Evolutionary conservation across 2,888 invertebrate species (phyloP).

Genomic region (Andrena bicolor): DNA sequence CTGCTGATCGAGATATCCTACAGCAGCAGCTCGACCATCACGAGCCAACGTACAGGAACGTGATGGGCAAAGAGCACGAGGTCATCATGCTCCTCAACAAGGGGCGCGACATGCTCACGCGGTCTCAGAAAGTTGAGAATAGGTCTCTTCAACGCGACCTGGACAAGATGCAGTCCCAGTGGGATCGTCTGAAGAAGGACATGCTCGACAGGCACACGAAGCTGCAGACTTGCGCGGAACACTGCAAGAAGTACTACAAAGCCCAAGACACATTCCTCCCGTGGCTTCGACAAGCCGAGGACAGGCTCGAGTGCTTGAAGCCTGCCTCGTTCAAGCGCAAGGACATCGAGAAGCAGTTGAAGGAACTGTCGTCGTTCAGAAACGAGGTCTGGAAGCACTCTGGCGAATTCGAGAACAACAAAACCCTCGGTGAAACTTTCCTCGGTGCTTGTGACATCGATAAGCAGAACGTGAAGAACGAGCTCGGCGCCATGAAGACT

Average conservation of each 20-base stretch:
- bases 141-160: constrained; percentile 91
- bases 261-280: constrained; percentile 94
- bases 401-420: constrained; percentile 96
- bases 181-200: constrained; percentile 96
- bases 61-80: constrained; percentile 96
- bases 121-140: constrained; percentile 85
- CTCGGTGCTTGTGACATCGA: constrained; percentile 95
- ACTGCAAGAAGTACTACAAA: constrained; percentile 95
- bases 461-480: constrained; percentile 94
- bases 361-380: constrained; percentile 94
- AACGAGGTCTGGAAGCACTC: constrained; percentile 97
- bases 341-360: constrained; percentile 94
- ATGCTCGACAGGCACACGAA: constrained; percentile 94
- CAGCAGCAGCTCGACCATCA: constrained; percentile 95
- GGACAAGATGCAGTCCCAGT: constrained; percentile 95
- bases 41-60: constrained; percentile 95
- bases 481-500: constrained; percentile 92
- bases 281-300: constrained; percentile 95
- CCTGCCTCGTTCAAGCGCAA: constrained; percentile 93
- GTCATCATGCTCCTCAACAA: constrained; percentile 97
- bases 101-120: constrained; percentile 90
- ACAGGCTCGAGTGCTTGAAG: constrained; percentile 91
- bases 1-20: constrained; percentile 93
- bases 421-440: constrained; percentile 94
- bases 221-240: constrained; percentile 94